Evolutionary conservation across 2,888 invertebrate species (phyloP).

Genomic region (Colostygia pectinataria): DNA sequence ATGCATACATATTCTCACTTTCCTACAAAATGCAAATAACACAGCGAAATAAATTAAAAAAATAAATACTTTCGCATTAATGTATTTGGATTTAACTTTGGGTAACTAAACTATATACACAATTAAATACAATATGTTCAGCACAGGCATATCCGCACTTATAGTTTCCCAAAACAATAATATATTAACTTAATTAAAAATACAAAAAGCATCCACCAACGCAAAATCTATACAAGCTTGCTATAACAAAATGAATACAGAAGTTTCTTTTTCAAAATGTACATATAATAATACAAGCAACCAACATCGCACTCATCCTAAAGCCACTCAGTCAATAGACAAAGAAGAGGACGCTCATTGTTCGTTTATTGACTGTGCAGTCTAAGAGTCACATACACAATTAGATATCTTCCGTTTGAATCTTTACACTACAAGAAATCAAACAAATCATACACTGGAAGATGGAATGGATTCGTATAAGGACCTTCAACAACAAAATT

Average conservation of each 20-base stretch:
- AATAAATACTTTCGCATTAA: conserved; percentile 55
- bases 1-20: conserved; percentile 45
- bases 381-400: conserved; percentile 44
- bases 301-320: conserved; percentile 48
- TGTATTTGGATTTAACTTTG: conserved; percentile 78
- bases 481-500: conserved; percentile 23
- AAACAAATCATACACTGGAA: conserved; percentile 60
- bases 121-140: conserved; percentile 50
- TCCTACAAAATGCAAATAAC: conserved; percentile 55
- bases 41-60: conserved; percentile 53
- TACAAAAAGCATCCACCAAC: conserved; percentile 61
- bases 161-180: conserved; percentile 35
- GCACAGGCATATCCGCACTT: conserved; percentile 50
- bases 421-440: conserved; percentile 54
- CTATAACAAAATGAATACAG: conserved; percentile 61
- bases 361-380: conserved; percentile 28
- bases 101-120: conserved; percentile 78
- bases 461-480: conserved; percentile 43
- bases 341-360: conserved; percentile 16
- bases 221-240: conserved; percentile 66
- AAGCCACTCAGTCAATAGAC: conserved; percentile 31
- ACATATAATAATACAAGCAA: conserved; percentile 77
- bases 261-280: conserved; percentile 66
- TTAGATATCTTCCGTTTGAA: conserved; percentile 44
- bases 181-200: conserved; percentile 41